A percentile compares a stretch with the other conserved stretches of the same genome.
Evolutionary conservation across 2,888 invertebrate genomes (phyloP).

Genomic region (Ornithoptera priamus): DNA sequence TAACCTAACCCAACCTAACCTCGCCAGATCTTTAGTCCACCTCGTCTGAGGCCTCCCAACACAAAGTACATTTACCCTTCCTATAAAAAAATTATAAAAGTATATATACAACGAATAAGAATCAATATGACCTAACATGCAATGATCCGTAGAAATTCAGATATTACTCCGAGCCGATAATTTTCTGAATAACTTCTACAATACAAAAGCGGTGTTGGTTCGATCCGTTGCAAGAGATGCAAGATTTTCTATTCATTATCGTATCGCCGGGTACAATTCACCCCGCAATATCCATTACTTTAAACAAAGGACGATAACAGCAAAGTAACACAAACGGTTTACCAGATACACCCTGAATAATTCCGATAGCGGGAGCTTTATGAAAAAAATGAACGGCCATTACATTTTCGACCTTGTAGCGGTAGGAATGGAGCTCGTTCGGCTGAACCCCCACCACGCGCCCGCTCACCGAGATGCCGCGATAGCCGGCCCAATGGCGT

Average conservation of each 20-base stretch:
- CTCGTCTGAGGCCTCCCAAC: too few species aligned
- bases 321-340: slow-evolving; percentile 5
- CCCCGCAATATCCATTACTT: slow-evolving; percentile 15
- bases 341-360: not conserved
- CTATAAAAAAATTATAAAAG: too few species aligned
- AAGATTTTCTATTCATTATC: not conserved
- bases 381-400: slow-evolving; percentile 9
- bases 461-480: slow-evolving; percentile 52
- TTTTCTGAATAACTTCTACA: too few species aligned
- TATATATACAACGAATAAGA: too few species aligned
- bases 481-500: slow-evolving; percentile 70
- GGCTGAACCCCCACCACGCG: slow-evolving; percentile 21
- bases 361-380: slow-evolving; percentile 10
- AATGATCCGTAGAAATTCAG: too few species aligned
- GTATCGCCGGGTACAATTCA: not conserved
- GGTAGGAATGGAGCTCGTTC: slow-evolving; percentile 30
- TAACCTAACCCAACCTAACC: too few species aligned
- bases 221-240: too few species aligned
- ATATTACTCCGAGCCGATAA: too few species aligned
- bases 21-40: too few species aligned
- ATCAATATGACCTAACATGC: too few species aligned
- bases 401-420: slow-evolving; percentile 27
- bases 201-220: too few species aligned
- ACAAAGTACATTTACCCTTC: too few species aligned
- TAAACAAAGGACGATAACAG: not conserved